Conservation (phyloP, 2,113 vertebrate species). For the Rhinolophus sinicus region DNA sequence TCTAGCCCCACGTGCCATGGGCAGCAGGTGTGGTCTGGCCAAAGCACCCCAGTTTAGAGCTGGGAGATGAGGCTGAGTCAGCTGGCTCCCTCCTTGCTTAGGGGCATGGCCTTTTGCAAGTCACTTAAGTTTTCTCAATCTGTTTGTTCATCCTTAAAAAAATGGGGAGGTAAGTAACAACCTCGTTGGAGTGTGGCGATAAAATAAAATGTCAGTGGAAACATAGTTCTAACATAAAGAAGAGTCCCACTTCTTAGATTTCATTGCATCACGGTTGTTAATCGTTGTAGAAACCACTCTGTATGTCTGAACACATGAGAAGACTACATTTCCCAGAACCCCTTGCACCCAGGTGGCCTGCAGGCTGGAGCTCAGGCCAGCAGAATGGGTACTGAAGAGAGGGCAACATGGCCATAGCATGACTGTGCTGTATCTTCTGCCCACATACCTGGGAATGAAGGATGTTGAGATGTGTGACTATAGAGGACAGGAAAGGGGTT, state of each 20-base stretch:
- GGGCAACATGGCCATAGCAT: rapidly evolving
- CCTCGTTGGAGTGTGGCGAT: rapidly evolving
- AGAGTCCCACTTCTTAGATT: neutral
- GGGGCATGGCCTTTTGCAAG: neutral
- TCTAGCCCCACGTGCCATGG: rapidly evolving
- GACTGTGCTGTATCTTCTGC: rapidly evolving
- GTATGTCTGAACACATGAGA: rapidly evolving
- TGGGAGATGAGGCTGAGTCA: rapidly evolving
- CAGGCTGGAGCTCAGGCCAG: neutral
- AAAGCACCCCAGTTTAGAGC: rapidly evolving
- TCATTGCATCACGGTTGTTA: neutral
- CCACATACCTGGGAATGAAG: neutral
- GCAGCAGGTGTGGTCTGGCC: rapidly evolving
- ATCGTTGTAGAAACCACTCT: neutral
- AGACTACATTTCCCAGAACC: neutral
- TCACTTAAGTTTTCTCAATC: neutral
- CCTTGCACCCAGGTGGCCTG: rapidly evolving
- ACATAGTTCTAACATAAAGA: neutral
- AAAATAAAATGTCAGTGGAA: neutral
- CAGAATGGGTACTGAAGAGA: rapidly evolving
- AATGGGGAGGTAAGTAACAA: too few species aligned
- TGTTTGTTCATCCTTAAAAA: neutral
- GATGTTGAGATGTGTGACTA: neutral
- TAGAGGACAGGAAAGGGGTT: neutral
- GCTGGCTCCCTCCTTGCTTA: rapidly evolving